Percentiles rank a stretch among this genome's conserved stretches.
phyloP scores from a whole-genome alignment of 2,113 vertebrate species.

The Theropithecus gelada region DNA sequence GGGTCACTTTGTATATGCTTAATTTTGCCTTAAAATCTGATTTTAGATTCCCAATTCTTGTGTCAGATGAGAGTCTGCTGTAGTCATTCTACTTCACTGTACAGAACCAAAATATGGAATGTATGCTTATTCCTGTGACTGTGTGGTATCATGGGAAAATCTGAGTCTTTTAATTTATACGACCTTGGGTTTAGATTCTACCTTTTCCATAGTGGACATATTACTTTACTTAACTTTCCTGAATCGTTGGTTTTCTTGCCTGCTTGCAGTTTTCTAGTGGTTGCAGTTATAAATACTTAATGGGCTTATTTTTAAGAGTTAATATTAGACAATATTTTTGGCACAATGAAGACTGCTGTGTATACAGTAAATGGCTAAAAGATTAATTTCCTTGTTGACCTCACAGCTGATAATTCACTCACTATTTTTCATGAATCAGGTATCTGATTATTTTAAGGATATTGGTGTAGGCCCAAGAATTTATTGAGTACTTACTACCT shows the following conservation, averaged over 20 bases:
- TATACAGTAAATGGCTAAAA: conserved; percentile 23
- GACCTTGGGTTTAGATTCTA: conserved; percentile 12
- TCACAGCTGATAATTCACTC: conserved; percentile 1
- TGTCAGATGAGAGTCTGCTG: not conserved
- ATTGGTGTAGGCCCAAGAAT: not conserved
- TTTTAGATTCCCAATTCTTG: not conserved
- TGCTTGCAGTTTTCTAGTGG: not conserved
- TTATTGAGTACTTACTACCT: not conserved
- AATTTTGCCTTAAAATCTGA: not conserved
- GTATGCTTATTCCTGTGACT: not conserved
- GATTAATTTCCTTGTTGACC: conserved; percentile 41
- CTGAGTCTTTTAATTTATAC: not conserved
- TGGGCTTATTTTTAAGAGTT: conserved; percentile 56
- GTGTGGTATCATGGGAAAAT: not conserved
- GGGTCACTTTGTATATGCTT: not conserved
- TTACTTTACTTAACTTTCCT: conserved; percentile 37
- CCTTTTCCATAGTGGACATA: not conserved
- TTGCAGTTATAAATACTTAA: conserved; percentile 29
- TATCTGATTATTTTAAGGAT: conserved; percentile 45
- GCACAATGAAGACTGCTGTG: conserved; percentile 3
- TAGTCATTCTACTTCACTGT: not conserved
- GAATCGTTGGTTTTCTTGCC: not conserved
- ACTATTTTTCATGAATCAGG: not conserved
- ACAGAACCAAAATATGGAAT: not conserved
- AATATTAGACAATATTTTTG: conserved; percentile 20